Evolutionary conservation across 2,113 vertebrate species (phyloP), one percentile per base, ranked within the genome.

Genomic region (Etia nguti): DNA sequence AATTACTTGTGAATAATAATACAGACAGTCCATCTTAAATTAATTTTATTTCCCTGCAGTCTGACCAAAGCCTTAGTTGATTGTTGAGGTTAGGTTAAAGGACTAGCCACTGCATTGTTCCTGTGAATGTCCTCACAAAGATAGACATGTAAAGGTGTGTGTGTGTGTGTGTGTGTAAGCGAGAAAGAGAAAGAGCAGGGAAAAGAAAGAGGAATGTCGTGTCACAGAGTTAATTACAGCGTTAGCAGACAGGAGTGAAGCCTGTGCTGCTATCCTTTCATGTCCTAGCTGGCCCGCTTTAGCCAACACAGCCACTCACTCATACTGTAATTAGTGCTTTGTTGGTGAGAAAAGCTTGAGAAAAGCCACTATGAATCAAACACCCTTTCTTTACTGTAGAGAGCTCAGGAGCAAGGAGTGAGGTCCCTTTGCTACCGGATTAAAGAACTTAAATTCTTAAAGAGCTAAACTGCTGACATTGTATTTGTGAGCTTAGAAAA

Each of bases 301-400:
- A 91, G 90, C 90, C 88, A 90, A 88, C 92, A 92, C 92, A 90
- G 82, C 89, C 82, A 84, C 92, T 93, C 88, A 89, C 86, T 95
- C 94, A 84, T 84, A 80, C 83, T 93, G 90, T 94, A 94, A 96
- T 94, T 94, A 94, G 91, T 90, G 88, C 90, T 95, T 95, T 94
- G 94, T 93, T 93, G 81, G 83, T 91, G 84, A 93, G 90, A 90
- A 91, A 90, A 84, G 90, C 91, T 75, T 24, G 83, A 84, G 85
- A 86, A 93, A 90, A 92, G 73, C 84, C 81, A 52, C 22, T 60
- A 79, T 85, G 82, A 90, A 93, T 89, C 89, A 90, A 93, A 94
- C 89, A 81, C 50, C 41, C 52, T 81, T 82, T 60, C 86, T 91
- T 86, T 87, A 38, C 88, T 86, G 62, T 77, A 12, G 88, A 84